Evolutionary conservation across 2,797 vertebrate species (phyloP), one percentile per base, ranked within the genome.

Genomic region (Gallinago nigripennis): DNA sequence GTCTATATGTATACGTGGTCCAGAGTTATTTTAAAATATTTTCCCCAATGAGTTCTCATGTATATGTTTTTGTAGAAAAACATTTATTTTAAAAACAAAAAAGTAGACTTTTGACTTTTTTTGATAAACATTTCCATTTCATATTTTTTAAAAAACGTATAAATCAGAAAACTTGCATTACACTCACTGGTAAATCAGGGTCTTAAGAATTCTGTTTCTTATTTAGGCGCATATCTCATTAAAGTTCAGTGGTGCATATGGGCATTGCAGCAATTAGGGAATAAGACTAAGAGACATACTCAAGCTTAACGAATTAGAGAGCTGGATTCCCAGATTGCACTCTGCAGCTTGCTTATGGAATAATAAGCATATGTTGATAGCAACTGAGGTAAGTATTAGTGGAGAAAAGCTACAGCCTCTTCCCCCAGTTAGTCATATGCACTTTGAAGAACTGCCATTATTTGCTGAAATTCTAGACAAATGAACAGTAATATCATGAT

Each of bases 151-250:
- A 3, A 46, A 80, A 86, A 33, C 20, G 2, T 56, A 30, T 80
- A 39, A 65, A 77, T 61, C 31, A 57, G 81, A 83, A 61, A 86
- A 28, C 11, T 31, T 68, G 33, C 11, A 37, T 76, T 88, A 18
- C 6, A 2, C 24, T 65, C 31, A 57, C 17, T 82, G 37, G 27
- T 39, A 90, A 68, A 65, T 57, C 58, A 77, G 45, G 4, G 11
- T 81, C 64, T 91, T 77, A 73, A 75, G 46, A 61, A 81, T 81
- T 86, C 92, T 80, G 33, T 65, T 85, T 88, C 84, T 83, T 83
- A 48, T 43, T 77, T 76, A 41, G 35, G 70, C 10, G 0, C 58
- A 1, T 86, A 39, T 70, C 73, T 88, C 83, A 73, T 69, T 77
- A 63, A 93, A 84, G 31, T 45, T 89, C 66, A 91, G 31, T 91